phyloP scores from a whole-genome alignment of 2,797 vertebrate species.

The Bufotes viridis region DNA sequence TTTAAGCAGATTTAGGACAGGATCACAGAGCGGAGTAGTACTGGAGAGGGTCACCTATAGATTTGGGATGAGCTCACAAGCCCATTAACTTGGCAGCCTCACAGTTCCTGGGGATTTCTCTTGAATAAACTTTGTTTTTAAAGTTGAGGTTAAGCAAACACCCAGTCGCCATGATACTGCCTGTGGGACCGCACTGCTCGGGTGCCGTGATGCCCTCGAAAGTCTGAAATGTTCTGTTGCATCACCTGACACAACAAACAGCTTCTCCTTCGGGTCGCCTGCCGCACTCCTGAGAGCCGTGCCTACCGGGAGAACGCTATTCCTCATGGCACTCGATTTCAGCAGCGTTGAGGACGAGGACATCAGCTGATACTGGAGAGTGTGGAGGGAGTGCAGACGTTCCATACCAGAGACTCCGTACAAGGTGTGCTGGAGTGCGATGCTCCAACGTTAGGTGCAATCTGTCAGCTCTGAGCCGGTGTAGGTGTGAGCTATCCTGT shows the following conservation, averaged over 20 bases:
- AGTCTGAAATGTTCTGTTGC: conserved; percentile 22
- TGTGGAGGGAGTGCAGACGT: too few relatives aligned
- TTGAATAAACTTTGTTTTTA: conserved; percentile 40
- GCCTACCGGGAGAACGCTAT: conserved; percentile 6
- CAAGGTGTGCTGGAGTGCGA: too few relatives aligned
- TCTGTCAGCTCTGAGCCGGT: too few relatives aligned
- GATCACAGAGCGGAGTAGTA: too few relatives aligned
- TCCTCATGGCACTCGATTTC: neutral
- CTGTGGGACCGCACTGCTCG: neutral
- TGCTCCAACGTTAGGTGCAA: too few relatives aligned
- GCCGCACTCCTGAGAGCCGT: neutral
- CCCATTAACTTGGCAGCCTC: neutral
- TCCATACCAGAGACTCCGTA: too few relatives aligned
- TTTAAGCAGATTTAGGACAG: too few relatives aligned
- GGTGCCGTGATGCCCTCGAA: conserved; percentile 23
- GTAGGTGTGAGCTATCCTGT: too few relatives aligned
- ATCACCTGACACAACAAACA: conserved; percentile 43
- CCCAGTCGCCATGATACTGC: conserved; percentile 10
- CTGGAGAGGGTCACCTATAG: too few relatives aligned
- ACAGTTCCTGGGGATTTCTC: neutral
- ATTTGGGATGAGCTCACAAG: neutral
- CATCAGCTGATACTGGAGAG: neutral
- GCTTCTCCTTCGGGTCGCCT: neutral
- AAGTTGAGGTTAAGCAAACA: conserved; percentile 26
- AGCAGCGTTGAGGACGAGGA: neutral